Evolutionary conservation across 2,797 vertebrate species (phyloP).

Genomic region (Brachyrhaphis roseni): DNA sequence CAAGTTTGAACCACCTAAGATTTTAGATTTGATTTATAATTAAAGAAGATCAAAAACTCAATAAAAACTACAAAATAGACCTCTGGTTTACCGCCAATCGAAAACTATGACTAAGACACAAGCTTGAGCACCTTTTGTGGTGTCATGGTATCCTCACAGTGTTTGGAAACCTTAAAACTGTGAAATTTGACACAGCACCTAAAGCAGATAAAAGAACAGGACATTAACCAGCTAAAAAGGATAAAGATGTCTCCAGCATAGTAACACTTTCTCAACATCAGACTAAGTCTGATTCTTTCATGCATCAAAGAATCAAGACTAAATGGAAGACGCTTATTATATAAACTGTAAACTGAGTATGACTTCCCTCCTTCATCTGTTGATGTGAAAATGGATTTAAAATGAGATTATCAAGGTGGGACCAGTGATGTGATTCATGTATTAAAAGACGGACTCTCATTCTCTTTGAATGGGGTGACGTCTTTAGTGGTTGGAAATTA

Average conservation of each 20-base stretch:
- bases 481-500: not conserved
- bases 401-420: constrained; percentile 7
- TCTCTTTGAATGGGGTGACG: not conserved
- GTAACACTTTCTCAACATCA: not conserved
- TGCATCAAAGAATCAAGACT: not conserved
- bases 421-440: not conserved
- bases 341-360: constrained; percentile 7
- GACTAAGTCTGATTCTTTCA: not conserved
- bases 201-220: not conserved
- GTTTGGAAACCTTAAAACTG: not conserved
- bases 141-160: not conserved
- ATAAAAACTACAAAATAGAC: too few species aligned
- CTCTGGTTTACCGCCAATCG: too few species aligned
- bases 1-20: too few species aligned
- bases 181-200: not conserved
- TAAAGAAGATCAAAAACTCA: too few species aligned
- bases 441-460: not conserved
- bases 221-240: not conserved
- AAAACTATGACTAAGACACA: not conserved
- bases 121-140: not conserved
- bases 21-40: too few species aligned
- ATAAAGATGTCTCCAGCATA: not conserved
- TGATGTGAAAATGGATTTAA: constrained; percentile 13
- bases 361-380: constrained; percentile 20
- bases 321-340: constrained; percentile 6